phyloP scores from a whole-genome alignment of 2,797 vertebrate genomes.

The Tinamus major region DNA sequence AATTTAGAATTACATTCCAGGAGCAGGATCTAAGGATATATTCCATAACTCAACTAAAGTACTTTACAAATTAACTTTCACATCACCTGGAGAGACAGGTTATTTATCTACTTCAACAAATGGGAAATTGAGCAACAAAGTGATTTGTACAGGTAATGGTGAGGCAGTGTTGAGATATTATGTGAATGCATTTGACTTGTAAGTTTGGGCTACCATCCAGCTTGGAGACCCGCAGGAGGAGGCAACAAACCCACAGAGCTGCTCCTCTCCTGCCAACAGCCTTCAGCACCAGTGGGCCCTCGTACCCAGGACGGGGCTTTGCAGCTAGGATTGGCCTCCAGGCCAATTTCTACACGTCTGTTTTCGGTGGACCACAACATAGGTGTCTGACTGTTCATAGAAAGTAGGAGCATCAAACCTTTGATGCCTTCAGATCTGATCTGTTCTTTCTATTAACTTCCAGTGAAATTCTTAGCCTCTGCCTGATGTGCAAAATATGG shows the following conservation, averaged over 20 bases:
- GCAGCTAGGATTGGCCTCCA: background rate
- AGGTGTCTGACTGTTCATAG: rapidly evolving
- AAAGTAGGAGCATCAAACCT: background rate
- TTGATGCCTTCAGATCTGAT: background rate
- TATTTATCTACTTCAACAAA: background rate
- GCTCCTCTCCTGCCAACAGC: background rate
- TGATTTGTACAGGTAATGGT: background rate
- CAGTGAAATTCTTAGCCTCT: background rate
- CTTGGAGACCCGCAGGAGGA: background rate
- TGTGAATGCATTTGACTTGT: background rate
- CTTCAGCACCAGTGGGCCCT: background rate
- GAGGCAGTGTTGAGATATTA: background rate
- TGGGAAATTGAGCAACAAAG: background rate
- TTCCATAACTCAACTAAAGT: background rate
- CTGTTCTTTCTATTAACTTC: background rate
- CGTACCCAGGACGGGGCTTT: background rate
- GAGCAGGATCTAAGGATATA: background rate
- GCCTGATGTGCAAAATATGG: background rate
- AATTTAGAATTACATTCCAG: background rate
- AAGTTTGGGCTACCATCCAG: background rate
- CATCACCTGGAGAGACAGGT: background rate
- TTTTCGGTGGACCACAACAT: background rate
- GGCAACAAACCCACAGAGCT: background rate
- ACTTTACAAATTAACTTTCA: background rate
- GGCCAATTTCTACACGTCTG: background rate